These are phyloP conservation scores for Bubo blakistoni DNA, from an alignment of 2,113 vertebrate genomes.

Conservation along the genomic window DNA sequence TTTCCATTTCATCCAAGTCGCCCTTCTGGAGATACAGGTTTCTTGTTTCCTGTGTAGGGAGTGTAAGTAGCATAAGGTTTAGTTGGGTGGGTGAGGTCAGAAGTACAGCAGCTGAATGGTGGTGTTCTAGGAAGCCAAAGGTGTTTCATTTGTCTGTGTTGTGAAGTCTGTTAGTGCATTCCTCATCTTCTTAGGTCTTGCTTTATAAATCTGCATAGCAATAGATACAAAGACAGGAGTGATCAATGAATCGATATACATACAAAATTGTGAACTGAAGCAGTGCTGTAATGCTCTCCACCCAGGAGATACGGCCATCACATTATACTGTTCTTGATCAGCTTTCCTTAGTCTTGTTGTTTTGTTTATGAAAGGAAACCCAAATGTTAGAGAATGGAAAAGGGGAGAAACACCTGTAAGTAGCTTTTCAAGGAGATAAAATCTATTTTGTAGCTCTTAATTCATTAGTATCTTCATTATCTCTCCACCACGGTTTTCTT, in stretches of 20 bases:
- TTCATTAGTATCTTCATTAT: background rate
- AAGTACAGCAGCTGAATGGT: background rate
- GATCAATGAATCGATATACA: accelerated
- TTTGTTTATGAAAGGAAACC: background rate
- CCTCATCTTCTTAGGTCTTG: background rate
- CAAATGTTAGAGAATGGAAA: background rate
- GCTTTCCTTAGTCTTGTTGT: background rate
- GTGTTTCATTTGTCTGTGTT: background rate
- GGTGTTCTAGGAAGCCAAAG: background rate
- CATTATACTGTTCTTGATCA: background rate
- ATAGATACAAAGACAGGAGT: accelerated
- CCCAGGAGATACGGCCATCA: background rate
- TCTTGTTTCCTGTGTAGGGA: background rate
- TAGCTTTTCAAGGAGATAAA: background rate
- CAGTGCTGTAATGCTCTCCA: background rate
- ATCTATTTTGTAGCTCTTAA: background rate
- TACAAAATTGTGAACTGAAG: background rate
- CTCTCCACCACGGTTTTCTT: background rate
- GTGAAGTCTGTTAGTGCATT: background rate
- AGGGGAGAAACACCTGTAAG: background rate
- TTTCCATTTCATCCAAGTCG: background rate
- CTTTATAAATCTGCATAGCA: background rate
- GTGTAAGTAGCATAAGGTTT: background rate
- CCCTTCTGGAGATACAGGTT: background rate
- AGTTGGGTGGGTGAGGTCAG: background rate